Base-by-base conservation (phyloP, 1,140 invertebrate species). In the Trachymyrmex cornetzi region DNA sequence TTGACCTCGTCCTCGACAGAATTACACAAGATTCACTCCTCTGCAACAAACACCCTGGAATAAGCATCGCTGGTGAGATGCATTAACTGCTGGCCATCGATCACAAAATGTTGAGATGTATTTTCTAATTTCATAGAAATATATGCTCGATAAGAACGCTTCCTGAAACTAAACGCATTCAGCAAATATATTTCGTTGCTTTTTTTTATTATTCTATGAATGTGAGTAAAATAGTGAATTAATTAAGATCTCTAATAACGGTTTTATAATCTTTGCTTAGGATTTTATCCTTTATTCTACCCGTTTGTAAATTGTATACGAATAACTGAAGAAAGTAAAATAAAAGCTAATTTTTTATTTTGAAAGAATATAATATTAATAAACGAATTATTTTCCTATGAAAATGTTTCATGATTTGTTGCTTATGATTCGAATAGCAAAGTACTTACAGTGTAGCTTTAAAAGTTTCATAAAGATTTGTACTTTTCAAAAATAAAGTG, bases 1-100 rank as follows among this genome's bases (percentile, higher is more conserved):
- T 57, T 80, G 86, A n/a, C 84, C 59, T 75, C 69, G 72, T 89
- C 63, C 79, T 74, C 79, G 50, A 61, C 77, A 71, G 55, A 89
- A 90, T 90, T 57, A 71, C 22, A 59, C 57, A 38, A 64, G 63
- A 84, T 44, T 44, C 63, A 59, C 82, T 87, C 85, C 50, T 53
- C 30, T 14, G 27, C 48, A 77, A 86, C 63, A 87, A 87, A 59
- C 57, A 3, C 11, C 2, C 2, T 38, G 57, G 71, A 88, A 69
- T 84, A 87, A 86, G 74, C 85, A 69, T 82, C 55, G 57, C 3
- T 44, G 3, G 19, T 38, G 30, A 12, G 19, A 66, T 53, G 30
- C 53, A 19, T 30, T 72, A 72, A 14, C 66, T 19, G 0, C 5
- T 22, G 3, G 44, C 0, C 2, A 22, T 57, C 53, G 19, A 48